A percentile compares a stretch with the other conserved stretches of the same genome.
Conservation (phyloP, 2,888 invertebrate species). For the Papilio protenor region DNA sequence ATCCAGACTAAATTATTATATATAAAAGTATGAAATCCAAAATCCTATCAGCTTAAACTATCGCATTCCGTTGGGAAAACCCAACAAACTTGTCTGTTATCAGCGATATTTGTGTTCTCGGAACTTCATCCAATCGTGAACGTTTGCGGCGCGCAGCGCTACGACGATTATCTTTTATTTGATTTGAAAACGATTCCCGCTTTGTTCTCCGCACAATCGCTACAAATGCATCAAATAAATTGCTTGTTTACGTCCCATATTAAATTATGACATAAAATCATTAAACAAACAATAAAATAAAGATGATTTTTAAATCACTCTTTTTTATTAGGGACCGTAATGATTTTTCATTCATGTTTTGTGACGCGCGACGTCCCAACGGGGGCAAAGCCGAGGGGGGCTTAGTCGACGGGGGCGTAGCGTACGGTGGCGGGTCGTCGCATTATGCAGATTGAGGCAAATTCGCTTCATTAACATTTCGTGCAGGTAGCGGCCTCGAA, state of each 20-base stretch:
- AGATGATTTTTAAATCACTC: neutral
- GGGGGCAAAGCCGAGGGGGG: neutral
- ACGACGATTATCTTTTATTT: slow-evolving; percentile 15
- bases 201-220: neutral
- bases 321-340: neutral
- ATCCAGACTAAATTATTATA: neutral
- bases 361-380: slow-evolving; percentile 7
- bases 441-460: slow-evolving; percentile 42
- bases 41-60: neutral
- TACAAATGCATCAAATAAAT: neutral
- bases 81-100: neutral
- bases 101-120: neutral
- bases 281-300: neutral
- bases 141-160: neutral
- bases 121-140: neutral
- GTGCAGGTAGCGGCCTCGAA: slow-evolving; percentile 28
- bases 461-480: slow-evolving; percentile 39
- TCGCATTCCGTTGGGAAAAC: neutral
- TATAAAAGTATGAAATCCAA: too few species aligned
- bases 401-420: neutral
- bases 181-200: slow-evolving; percentile 2
- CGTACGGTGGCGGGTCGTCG: slow-evolving; percentile 16
- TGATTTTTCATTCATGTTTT: slow-evolving; percentile 19
- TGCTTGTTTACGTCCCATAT: neutral
- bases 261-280: neutral